Evolutionary conservation across 2,888 invertebrate species (phyloP), one percentile per base, ranked within the genome.

Genomic region (Laspeyria flexula): DNA sequence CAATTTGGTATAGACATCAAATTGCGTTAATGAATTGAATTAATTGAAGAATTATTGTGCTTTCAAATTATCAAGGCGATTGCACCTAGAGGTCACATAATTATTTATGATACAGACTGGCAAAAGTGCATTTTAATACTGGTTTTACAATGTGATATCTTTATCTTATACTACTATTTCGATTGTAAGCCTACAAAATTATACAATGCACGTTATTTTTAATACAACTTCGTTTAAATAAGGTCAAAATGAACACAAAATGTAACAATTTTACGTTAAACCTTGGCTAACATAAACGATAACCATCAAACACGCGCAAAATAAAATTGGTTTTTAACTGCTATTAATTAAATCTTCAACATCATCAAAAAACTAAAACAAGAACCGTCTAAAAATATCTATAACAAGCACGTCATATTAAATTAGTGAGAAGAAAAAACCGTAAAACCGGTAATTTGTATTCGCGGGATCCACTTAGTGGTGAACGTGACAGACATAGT

Each of bases 401-500:
- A 13, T 21, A 13, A 11, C 34, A 31, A 13, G 7, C 12, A 1
- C 13, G 7, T 13, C 7, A 2, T 31, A 6, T 31, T 13, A 31
- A 31, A 31, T 47, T 47, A 49, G 34, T 35, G 15, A 15, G 33
- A n/a, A n/a, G 13, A 50, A 58, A 50, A 56, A 50, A 60, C 47
- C 27, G 29, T 18, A 45, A 52, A 60, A 60, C 56, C 27, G 41
- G 63, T 49, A 42, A 34, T 55, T 38, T 42, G 38, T 61, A 63
- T 67, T 58, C 58, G 34, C 6, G 10, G 41, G 44, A 42, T 11
- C 30, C 27, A 43, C 43, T 37, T 25, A 38, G 18, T 35, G 18
- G 18, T 27, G 10, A 27, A 57, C 69, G 71, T 68, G 71, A 69
- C 48, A 13, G 10, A 49, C 52, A 54, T 69, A 41, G 6, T 27